Evolutionary conservation across 1,140 invertebrate species (phyloP).

Genomic region (Hypothenemus hampei): DNA sequence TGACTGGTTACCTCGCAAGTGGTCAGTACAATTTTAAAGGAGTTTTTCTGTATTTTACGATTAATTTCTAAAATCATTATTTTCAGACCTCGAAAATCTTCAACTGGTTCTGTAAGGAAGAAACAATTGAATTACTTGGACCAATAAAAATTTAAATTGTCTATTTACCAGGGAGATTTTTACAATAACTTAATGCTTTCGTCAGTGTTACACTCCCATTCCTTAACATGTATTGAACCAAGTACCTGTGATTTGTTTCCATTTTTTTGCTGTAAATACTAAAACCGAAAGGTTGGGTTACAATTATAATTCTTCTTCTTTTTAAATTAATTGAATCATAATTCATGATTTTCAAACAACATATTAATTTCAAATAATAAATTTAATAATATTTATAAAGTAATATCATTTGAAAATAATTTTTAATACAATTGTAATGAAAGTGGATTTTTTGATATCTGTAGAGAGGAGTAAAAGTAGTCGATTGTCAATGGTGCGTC

Average conservation of each 20-base stretch:
- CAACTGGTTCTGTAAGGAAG: slow-evolving; percentile 21
- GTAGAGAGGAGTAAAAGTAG: no score
- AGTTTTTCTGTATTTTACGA: slow-evolving; percentile 32
- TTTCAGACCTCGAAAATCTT: slow-evolving; percentile 22
- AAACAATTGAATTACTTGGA: background rate
- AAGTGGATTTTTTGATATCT: no score
- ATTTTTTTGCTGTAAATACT: background rate
- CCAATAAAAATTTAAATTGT: background rate
- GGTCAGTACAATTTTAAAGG: slow-evolving; percentile 31
- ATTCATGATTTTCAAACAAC: no score
- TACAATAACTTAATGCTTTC: slow-evolving; percentile 32
- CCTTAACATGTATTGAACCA: slow-evolving; percentile 35
- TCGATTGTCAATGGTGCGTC: no score
- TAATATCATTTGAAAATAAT: no score
- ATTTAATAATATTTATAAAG: no score
- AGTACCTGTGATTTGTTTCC: slow-evolving; percentile 30
- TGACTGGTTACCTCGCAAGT: slow-evolving; percentile 36
- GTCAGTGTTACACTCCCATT: slow-evolving; percentile 27
- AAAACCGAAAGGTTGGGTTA: no score
- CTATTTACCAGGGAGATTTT: slow-evolving; percentile 12
- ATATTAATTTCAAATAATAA: no score
- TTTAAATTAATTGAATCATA: no score
- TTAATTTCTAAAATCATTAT: slow-evolving; percentile 32
- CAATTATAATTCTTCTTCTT: no score
- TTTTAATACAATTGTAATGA: no score